Evolutionary conservation across 2,113 vertebrate genomes (phyloP), one percentile per base, ranked within the genome.

Genomic region (Brienomyrus longianalis): DNA sequence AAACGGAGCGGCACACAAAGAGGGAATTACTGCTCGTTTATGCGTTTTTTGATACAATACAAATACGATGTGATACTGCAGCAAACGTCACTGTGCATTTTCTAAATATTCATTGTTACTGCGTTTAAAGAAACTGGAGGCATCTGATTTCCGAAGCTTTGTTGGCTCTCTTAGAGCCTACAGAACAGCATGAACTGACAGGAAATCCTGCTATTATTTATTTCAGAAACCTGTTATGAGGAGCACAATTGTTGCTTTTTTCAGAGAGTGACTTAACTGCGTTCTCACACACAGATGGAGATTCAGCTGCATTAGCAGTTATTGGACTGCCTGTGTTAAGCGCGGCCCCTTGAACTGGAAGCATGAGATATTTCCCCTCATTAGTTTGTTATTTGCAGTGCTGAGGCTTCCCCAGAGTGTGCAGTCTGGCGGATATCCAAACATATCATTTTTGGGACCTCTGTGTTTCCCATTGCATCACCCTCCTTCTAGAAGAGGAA

Each of bases 201-300:
- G 77, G 54, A 89, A 84, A 91, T 52, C 47, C 74, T 88, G 86
- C 77, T 15, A 86, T 89, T 62, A 85, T 87, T 80, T 80, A 43
- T 87, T 19, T 56, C 74, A 66, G n/a, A 21, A 48, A 54, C n/a
- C n/a, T 54, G 31, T 13, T 10, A 54, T 35, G 19, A 54, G 85
- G 15, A 52, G 70, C 70, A 83, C 51, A 56, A 56, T n/a, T 15
- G 17, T n/a, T 56, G 39, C 35, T 52, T 8, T 54, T 51, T 83
- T 50, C 0, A 21, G n/a, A n/a, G 66, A 77, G 8, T 80, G 70
- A 83, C 23, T 23, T 50, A 39, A 48, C 7, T 21, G 52, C 19
- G 35, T 48, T 74, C 43, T 66, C 85, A 54, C 6, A 87, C 50
- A 87, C 50, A 87, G 50, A 54, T 54, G 50, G 17, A 50, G 15